Evolutionary conservation across 2,797 vertebrate genomes (phyloP), one percentile per base, ranked within the genome.

Genomic region (Protonibea diacanthus): DNA sequence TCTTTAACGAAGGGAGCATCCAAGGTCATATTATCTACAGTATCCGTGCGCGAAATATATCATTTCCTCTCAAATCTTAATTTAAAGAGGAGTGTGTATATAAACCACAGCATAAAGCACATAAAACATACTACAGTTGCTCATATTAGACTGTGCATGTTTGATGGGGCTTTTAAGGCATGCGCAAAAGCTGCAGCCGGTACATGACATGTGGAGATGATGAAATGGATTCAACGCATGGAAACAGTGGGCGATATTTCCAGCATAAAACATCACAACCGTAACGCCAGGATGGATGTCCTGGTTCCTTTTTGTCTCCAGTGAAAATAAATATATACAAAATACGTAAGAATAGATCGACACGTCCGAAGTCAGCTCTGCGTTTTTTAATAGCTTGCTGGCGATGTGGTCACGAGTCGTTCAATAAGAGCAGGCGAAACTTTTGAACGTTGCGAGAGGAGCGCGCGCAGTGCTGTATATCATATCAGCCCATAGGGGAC

Each of bases 401-500:
- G 18, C 71, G 72, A 63, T 67, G 61, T 27, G 59, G 61, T 88
- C 85, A 81, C 64, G 80, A 87, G 60, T 55, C 29, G 61, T 38
- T 38, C 33, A 38, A 38, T 38, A 38, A 38, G 8, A 38, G 33
- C 33, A 38, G 33, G 1, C 33, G 42, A 77, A 81, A 89, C 74
- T 84, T 86, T 77, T 45, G 23, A 70, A 47, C n/a, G 48, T 38
- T 27, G 27, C 23, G 1, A 55, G 52, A 44, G 25, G 13, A 53
- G 61, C 13, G 64, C 18, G 42, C 56, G 49, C 49, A n/a, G 57
- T 17, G 49, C 55, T 29, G 23, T 44, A 4, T 1, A 3, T 1
- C 12, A 12, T 53, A 42, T 85, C 84, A 25, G 70, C 69, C 68
- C 75, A 83, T 27, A 29, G 27, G 73, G 62, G 87, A 91, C 90